A percentile compares a stretch with the other conserved stretches of the same genome.
Conservation (phyloP, 2,113 vertebrate species). For the Azemiops feae region DNA sequence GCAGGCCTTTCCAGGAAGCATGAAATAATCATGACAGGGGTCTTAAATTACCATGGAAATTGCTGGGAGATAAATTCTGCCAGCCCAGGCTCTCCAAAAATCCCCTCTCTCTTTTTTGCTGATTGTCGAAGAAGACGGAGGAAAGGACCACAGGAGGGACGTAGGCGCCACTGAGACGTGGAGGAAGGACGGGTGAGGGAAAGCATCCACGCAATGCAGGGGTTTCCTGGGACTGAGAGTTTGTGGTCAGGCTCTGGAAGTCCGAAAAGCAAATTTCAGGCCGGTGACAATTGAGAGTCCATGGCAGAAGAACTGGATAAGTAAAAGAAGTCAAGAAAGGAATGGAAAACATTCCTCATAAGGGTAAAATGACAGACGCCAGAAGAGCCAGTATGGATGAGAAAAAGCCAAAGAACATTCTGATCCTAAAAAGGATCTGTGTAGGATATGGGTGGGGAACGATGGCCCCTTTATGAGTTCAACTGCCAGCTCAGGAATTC, state of each 20-base stretch:
- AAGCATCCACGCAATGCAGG: not conserved
- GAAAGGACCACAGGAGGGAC: not conserved
- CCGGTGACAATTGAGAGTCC: not conserved
- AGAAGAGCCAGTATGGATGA: not conserved
- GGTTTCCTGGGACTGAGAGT: not conserved
- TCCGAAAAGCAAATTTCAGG: not conserved
- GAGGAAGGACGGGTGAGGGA: not conserved
- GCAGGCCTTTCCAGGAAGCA: not conserved
- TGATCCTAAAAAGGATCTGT: not conserved
- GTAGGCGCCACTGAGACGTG: not conserved
- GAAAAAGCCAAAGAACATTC: not conserved
- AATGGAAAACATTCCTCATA: not conserved
- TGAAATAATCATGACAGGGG: not conserved
- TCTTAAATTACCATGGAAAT: not conserved
- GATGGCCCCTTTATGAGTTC: not conserved
- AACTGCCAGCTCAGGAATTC: not conserved
- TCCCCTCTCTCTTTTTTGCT: not conserved
- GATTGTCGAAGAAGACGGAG: not conserved
- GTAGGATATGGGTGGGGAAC: not conserved
- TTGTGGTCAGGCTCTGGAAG: not conserved
- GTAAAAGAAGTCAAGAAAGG: not conserved
- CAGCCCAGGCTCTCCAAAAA: not conserved
- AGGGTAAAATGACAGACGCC: not conserved
- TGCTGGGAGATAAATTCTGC: not conserved
- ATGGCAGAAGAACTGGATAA: not conserved